Conservation (phyloP, 2,888 invertebrate genomes). For the Ochropleura plecta region DNA sequence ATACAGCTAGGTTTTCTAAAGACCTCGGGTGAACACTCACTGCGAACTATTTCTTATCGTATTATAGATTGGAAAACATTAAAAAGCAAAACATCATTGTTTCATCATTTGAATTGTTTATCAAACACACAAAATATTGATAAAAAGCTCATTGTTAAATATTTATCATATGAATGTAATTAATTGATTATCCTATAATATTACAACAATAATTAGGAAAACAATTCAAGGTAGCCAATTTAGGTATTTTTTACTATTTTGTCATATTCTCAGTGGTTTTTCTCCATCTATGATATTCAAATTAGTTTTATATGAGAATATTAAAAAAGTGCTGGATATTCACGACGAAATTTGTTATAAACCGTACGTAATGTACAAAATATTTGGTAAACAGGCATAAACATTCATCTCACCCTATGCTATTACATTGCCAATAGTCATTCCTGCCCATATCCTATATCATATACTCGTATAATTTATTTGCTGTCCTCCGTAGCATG, state of each 20-base stretch:
- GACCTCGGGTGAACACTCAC: neutral
- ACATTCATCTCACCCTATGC: neutral
- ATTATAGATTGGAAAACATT: neutral
- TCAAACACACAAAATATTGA: neutral
- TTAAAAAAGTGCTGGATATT: neutral
- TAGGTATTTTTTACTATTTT: neutral
- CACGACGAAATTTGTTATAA: neutral
- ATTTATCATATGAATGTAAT: neutral
- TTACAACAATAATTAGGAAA: neutral
- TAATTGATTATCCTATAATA: slow-evolving; percentile 1
- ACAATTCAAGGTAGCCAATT: neutral
- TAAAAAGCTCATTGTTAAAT: slow-evolving; percentile 9
- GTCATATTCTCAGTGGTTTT: neutral
- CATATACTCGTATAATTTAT: no score
- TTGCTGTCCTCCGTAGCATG: no score
- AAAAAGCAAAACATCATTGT: neutral
- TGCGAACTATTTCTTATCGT: neutral
- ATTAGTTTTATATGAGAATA: neutral
- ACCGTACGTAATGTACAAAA: neutral
- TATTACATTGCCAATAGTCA: neutral
- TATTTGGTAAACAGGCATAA: neutral
- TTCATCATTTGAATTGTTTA: slow-evolving; percentile 8
- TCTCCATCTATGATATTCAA: neutral
- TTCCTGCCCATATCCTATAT: no score
- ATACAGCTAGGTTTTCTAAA: neutral